Conservation (phyloP, 2,113 vertebrate species). For the Vombatus ursinus region DNA sequence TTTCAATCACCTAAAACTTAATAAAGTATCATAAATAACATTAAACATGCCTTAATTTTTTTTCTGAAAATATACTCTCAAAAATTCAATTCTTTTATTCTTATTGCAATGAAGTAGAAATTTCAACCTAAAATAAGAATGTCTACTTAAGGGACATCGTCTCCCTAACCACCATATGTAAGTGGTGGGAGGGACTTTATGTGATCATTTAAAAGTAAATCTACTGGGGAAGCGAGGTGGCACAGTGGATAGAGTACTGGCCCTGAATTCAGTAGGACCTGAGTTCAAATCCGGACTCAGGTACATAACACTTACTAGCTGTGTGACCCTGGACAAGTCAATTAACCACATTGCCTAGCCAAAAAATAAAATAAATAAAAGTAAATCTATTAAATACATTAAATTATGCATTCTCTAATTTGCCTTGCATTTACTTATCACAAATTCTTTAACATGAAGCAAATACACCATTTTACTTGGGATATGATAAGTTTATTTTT, state of each 20-base stretch:
- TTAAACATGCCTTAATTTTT: conserved; percentile 55
- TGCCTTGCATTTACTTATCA: background rate
- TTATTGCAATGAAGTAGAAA: conserved; percentile 27
- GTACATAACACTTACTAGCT: no score
- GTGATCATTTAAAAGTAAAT: conserved; percentile 28
- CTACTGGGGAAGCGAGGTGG: background rate
- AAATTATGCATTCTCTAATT: conserved; percentile 17
- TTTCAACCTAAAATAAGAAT: conserved; percentile 42
- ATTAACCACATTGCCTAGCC: no score
- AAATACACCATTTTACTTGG: background rate
- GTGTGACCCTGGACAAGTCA: no score
- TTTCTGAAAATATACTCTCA: conserved; percentile 36
- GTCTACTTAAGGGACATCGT: conserved; percentile 27
- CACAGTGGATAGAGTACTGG: no score
- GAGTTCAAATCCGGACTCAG: no score
- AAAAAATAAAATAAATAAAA: conserved; percentile 26
- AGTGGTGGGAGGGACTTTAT: background rate
- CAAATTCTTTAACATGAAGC: background rate
- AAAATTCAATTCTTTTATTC: conserved; percentile 48
- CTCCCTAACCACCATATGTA: conserved; percentile 1
- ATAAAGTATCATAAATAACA: conserved; percentile 69
- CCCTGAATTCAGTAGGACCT: no score
- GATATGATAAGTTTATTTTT: background rate
- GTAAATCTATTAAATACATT: conserved; percentile 4
- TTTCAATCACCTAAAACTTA: conserved; percentile 70